phyloP scores from a whole-genome alignment of 2,888 invertebrate species.

The Athripsodes cinereus region DNA sequence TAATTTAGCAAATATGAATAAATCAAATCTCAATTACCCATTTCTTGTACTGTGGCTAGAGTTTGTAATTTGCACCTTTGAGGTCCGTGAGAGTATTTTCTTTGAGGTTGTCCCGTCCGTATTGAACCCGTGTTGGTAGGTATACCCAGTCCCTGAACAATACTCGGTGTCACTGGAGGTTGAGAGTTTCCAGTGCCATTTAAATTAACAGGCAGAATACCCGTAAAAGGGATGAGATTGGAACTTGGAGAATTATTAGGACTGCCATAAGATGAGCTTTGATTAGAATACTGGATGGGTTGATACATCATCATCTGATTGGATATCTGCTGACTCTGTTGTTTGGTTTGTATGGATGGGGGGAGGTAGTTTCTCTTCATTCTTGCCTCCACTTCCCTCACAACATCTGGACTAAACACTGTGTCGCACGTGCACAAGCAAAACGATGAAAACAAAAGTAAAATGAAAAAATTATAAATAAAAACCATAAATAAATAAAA shows the following conservation, averaged over 20 bases:
- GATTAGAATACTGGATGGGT: background rate
- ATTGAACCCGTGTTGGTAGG: constrained; percentile 10
- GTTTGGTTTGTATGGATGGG: constrained; percentile 55
- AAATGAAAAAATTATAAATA: constrained; percentile 29
- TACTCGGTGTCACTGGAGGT: background rate
- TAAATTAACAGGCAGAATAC: background rate
- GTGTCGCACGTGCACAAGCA: constrained; percentile 30
- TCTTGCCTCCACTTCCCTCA: constrained; percentile 82
- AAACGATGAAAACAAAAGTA: constrained; percentile 19
- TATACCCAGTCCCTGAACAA: constrained; percentile 6
- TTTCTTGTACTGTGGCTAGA: constrained; percentile 68
- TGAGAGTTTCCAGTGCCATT: background rate
- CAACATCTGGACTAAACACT: constrained; percentile 86
- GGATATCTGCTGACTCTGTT: constrained; percentile 35
- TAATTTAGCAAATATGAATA: too few relatives aligned
- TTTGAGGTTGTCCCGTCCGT: constrained; percentile 31
- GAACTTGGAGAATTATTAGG: background rate
- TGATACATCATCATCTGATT: constrained; percentile 7
- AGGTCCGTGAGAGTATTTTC: constrained; percentile 49
- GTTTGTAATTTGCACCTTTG: constrained; percentile 45
- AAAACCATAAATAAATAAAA: constrained; percentile 26
- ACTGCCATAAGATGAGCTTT: background rate
- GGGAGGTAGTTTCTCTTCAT: constrained; percentile 79
- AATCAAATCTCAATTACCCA: constrained; percentile 67
- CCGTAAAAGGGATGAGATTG: background rate